Evolutionary conservation across 2,797 vertebrate genomes (phyloP), one percentile per base, ranked within the genome.

Genomic region (Acrocephalus scirpaceus): DNA sequence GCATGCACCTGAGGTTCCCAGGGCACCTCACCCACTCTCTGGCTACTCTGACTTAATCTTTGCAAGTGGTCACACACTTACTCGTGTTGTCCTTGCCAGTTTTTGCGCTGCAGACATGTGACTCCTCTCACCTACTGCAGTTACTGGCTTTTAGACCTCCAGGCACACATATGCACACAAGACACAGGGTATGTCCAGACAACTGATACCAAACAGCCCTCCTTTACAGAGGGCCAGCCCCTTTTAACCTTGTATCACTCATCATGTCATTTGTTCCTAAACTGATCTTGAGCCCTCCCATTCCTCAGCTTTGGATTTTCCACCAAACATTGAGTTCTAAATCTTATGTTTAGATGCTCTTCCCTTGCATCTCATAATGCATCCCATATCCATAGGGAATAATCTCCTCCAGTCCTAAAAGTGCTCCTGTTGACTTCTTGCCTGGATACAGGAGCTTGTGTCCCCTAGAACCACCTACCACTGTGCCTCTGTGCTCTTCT

Each of bases 1-100:
- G 6, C 6, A 2, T 11, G 19, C 3, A 3, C 8, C 32, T 1
- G 1, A n/a, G n/a, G 25, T 27, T 87, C 36, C 45, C 21, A 51
- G 40, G 45, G 25, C 53, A 8, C 45, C 53, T 73, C 53, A 32
- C 36, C 27, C 26, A 13, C 70, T 74, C 25, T 45, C 11, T 3
- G 3, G n/a, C 48, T 81, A 4, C 25, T 40, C 45, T 81, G 74
- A 11, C 34, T 72, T 84, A 14, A 29, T 45, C 32, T 87, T 44
- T 53, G 15, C 1, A 2, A 45, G 38, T n/a, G 20, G 32, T 53
- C 27, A 29, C 25, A 16, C 11, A 3, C 26, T 65, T 38, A 32
- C 3, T 16, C 27, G 4, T 3, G 7, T 29, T 78, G 22, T 2
- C 36, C n/a, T 77, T 1, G 3, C 36, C 70, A 44, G 30, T n/a